Percentiles rank a stretch among this genome's conserved stretches.
These are phyloP conservation scores for Sylvietta virens DNA, from an alignment of 2,113 vertebrate species.

Conservation along the genomic window DNA sequence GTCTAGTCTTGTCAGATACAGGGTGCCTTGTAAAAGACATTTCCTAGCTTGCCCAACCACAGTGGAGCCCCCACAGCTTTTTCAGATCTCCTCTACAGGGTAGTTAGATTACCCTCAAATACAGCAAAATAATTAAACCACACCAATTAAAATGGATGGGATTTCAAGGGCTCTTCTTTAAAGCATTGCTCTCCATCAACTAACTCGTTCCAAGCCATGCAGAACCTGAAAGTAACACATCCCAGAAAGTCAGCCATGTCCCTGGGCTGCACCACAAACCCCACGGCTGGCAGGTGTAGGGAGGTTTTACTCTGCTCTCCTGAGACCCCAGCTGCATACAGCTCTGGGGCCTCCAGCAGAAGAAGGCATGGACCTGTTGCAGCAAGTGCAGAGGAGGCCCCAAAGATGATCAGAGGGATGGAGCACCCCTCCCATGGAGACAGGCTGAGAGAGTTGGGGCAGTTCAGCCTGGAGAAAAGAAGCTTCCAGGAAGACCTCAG, in stretches of 20 bases:
- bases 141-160: neutral
- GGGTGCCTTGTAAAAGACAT: neutral
- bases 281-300: rapidly evolving
- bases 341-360: neutral
- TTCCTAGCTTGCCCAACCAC: slow-evolving; percentile 18
- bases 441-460: neutral
- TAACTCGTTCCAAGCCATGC: neutral
- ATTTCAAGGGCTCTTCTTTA: slow-evolving; percentile 12
- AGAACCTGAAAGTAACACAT: neutral
- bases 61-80: slow-evolving; percentile 38
- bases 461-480: neutral
- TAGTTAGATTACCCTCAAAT: slow-evolving; percentile 10
- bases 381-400: neutral
- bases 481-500: neutral
- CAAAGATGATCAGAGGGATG: neutral
- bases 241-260: neutral
- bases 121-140: slow-evolving; percentile 32
- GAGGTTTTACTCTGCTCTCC: neutral
- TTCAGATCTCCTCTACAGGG: slow-evolving; percentile 36
- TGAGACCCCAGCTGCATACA: neutral
- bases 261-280: neutral
- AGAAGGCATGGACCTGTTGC: neutral
- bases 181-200: neutral
- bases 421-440: neutral
- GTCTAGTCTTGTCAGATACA: slow-evolving; percentile 32